A percentile compares a stretch with the other conserved stretches of the same genome.
Evolutionary conservation across 2,113 vertebrate species (phyloP).

Genomic region (Oxygymnocypris stewartii): DNA sequence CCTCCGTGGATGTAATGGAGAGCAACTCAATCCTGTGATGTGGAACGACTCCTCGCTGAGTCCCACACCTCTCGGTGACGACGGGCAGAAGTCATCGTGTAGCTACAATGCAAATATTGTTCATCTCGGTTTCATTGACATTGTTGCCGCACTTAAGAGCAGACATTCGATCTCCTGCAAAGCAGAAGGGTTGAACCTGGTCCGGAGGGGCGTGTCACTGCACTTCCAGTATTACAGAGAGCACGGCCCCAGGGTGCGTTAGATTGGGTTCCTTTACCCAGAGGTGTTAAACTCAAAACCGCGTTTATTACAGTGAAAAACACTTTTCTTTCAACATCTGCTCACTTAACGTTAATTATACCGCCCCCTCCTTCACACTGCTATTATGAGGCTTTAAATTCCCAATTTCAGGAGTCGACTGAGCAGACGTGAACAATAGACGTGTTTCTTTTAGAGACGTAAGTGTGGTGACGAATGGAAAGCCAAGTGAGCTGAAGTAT

Average conservation of each 20-base stretch:
- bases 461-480: not conserved
- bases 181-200: conserved; percentile 72
- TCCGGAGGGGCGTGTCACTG: conserved; percentile 58
- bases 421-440: not conserved
- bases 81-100: conserved; percentile 64
- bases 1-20: conserved; percentile 22
- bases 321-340: conserved; percentile 77
- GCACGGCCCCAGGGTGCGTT: conserved; percentile 69
- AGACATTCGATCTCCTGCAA: conserved; percentile 72
- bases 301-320: conserved; percentile 70
- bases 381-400: conserved; percentile 67
- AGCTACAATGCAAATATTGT: conserved; percentile 76
- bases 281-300: conserved; percentile 79
- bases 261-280: conserved; percentile 71
- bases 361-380: conserved; percentile 64
- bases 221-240: conserved; percentile 69
- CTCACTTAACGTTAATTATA: conserved; percentile 79
- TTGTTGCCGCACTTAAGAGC: conserved; percentile 77
- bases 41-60: not conserved
- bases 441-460: not conserved
- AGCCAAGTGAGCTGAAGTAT: not conserved
- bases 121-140: conserved; percentile 74
- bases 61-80: conserved; percentile 40
- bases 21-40: conserved; percentile 36
- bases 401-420: conserved; percentile 54